Evolutionary conservation across 2,797 vertebrate genomes (phyloP), one percentile per base, ranked within the genome.

Genomic region (Cirrhinus molitorella): DNA sequence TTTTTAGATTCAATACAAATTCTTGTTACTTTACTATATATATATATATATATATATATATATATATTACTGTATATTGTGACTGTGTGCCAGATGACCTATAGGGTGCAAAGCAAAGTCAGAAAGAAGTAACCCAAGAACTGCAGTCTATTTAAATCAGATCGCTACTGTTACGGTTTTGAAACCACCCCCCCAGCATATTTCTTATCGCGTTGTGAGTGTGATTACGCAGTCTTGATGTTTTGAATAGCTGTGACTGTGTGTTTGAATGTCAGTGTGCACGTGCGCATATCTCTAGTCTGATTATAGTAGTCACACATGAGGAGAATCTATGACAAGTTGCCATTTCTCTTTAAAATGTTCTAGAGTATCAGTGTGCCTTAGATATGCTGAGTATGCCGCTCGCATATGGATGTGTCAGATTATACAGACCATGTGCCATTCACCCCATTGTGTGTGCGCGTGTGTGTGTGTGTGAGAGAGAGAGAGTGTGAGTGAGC

Each of bases 401-500:
- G 21, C 12, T 16, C 4, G 11, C 70, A 21, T 45, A 40, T 78
- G 49, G 75, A 61, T 57, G 40, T 74, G 79, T 77, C 37, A 65
- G 47, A 40, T 37, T 59, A 51, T 75, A 53, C 71, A 66, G 55
- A 31, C 49, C n/a, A 21, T 53, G 73, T 82, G 80, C 57, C n/a
- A 17, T 80, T 55, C 28, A 43, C 2, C 34, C 68, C 55, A 49
- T 81, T 83, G 63, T 84, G 51, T 21, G 80, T 31, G 81, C 59
- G 70, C 70, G 49, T 47, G 57, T 59, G 57, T 13, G 57, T 55
- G 53, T 55, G 19, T n/a, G 3, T 11, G 51, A 10, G 53, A n/a
- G 53, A 57, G 53, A 57, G 55, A 59, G 55, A 57, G 53, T 23
- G 72, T 80, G 87, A 90, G 89, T 85, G 89, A 85, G 87, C 84